phyloP scores from a whole-genome alignment of 2,888 invertebrate genomes.

The Thereva nobilitata region DNA sequence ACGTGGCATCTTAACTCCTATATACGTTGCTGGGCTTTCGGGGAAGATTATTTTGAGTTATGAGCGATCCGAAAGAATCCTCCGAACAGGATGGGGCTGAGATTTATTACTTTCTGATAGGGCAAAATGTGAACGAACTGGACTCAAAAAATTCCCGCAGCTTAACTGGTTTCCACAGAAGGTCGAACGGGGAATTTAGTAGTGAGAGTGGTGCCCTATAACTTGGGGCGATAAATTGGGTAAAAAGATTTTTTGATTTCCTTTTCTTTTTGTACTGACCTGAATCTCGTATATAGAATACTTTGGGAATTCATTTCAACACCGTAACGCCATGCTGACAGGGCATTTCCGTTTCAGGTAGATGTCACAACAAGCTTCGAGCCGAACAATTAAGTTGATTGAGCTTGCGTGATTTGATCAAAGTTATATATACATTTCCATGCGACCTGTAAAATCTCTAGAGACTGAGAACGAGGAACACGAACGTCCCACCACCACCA shows the following conservation, averaged over 20 bases:
- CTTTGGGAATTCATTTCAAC: background rate
- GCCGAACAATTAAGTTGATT: slow-evolving; percentile 41
- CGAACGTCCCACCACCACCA: background rate
- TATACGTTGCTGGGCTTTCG: slow-evolving; percentile 12
- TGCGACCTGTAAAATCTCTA: background rate
- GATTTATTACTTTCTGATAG: slow-evolving; percentile 27
- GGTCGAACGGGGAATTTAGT: slow-evolving; percentile 13
- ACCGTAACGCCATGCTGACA: slow-evolving; percentile 13
- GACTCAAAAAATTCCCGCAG: slow-evolving; percentile 6
- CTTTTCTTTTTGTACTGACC: background rate
- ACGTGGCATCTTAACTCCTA: slow-evolving; percentile 3
- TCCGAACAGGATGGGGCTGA: slow-evolving; percentile 12
- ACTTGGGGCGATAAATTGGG: slow-evolving; percentile 8
- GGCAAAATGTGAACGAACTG: slow-evolving; percentile 23
- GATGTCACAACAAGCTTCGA: slow-evolving; percentile 21
- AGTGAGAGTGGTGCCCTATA: slow-evolving; percentile 28
- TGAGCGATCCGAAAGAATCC: slow-evolving; percentile 31
- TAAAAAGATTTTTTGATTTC: background rate
- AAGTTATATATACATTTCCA: slow-evolving; percentile 28
- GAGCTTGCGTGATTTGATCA: slow-evolving; percentile 40
- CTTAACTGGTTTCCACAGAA: background rate
- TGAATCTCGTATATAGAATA: slow-evolving; percentile 4
- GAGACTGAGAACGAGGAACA: background rate
- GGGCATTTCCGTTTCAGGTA: slow-evolving; percentile 24
- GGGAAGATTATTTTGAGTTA: slow-evolving; percentile 33